These are phyloP conservation scores for Linepithema humile DNA, from an alignment of 1,140 invertebrate species.

Conservation along the genomic window DNA sequence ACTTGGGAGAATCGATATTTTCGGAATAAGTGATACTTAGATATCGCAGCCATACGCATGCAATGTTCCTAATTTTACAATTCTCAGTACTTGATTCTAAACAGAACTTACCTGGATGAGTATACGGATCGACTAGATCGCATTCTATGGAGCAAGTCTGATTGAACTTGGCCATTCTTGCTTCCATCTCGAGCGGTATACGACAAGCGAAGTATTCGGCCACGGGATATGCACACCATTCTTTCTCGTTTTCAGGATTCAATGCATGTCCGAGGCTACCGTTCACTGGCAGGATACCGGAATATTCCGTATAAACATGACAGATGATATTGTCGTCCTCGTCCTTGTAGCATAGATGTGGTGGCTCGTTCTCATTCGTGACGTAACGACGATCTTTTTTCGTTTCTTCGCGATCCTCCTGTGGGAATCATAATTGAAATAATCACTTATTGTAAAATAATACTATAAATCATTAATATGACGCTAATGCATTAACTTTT, in stretches of 20 bases:
- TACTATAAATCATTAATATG: neutral
- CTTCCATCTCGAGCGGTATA: constrained; percentile 83
- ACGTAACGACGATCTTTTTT: constrained; percentile 63
- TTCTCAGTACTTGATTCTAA: neutral
- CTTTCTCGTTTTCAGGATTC: constrained; percentile 78
- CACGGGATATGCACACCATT: constrained; percentile 86
- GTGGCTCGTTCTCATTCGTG: constrained; percentile 79
- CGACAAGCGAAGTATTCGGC: constrained; percentile 85
- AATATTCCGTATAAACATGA: constrained; percentile 87
- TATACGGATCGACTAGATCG: constrained; percentile 88
- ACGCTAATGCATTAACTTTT: neutral
- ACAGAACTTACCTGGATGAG: constrained; percentile 80
- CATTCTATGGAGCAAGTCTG: constrained; percentile 87
- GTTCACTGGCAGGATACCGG: constrained; percentile 84
- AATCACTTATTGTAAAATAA: neutral
- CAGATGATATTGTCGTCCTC: constrained; percentile 84
- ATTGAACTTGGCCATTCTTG: constrained; percentile 77
- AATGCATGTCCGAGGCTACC: constrained; percentile 84
- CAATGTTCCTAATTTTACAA: neutral
- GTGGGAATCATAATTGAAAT: neutral
- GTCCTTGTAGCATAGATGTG: constrained; percentile 87
- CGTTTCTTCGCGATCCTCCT: constrained; percentile 59
- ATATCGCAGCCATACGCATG: too few relatives aligned
- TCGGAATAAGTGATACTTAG: too few relatives aligned
- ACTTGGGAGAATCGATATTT: neutral